Conservation (phyloP, 2,113 vertebrate species). For the Dasypus novemcinctus region DNA sequence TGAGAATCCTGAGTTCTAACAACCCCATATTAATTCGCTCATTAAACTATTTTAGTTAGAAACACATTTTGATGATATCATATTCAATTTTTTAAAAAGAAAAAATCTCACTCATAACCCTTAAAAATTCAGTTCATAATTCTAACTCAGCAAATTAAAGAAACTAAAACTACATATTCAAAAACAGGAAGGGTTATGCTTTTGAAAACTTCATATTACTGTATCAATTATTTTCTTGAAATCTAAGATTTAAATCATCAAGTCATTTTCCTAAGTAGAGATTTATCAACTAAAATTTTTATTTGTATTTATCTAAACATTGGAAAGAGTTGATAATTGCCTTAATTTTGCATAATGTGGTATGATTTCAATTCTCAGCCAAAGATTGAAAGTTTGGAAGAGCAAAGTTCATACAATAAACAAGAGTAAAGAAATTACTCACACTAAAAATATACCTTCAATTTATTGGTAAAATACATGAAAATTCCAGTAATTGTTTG, state of each 20-base stretch:
- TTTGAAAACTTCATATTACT: background rate
- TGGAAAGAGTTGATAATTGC: background rate
- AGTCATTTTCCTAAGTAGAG: background rate
- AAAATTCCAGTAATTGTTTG: background rate
- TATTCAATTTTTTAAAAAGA: constrained; percentile 51
- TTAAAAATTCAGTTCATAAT: background rate
- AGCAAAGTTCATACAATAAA: background rate
- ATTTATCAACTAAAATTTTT: background rate
- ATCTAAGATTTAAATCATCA: background rate
- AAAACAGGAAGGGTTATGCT: background rate
- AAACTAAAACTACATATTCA: background rate
- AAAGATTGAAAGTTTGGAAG: background rate
- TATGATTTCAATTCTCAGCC: background rate
- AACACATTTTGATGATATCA: constrained; percentile 63
- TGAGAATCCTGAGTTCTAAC: constrained; percentile 66
- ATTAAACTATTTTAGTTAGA: constrained; percentile 76
- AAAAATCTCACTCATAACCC: background rate
- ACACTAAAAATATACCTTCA: background rate
- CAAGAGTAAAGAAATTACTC: background rate
- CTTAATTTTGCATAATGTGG: background rate
- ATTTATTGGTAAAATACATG: background rate
- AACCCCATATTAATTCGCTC: constrained; percentile 59
- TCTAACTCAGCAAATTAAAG: constrained; percentile 32
- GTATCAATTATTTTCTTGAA: background rate
- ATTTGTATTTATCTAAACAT: background rate